phyloP scores from a whole-genome alignment of 2,113 vertebrate genomes.

The Ctenodactylus gundi region DNA sequence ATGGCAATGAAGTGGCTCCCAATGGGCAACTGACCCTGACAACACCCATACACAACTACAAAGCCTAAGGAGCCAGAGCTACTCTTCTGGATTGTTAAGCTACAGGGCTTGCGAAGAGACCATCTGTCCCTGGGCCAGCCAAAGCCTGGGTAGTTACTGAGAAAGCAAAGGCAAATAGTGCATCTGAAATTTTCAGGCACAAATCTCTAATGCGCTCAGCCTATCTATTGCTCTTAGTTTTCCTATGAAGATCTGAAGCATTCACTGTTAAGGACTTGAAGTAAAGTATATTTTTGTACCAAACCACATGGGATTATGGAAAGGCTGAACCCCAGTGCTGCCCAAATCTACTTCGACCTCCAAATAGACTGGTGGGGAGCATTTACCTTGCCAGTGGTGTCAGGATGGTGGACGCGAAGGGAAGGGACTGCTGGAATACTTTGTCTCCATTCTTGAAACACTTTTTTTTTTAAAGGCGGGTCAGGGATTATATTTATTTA shows the following conservation, averaged over 20 bases:
- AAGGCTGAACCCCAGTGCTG: constrained; percentile 43
- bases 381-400: constrained; percentile 57
- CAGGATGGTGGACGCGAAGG: constrained; percentile 58
- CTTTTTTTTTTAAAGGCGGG: constrained; percentile 58
- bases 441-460: constrained; percentile 65
- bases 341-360: constrained; percentile 67
- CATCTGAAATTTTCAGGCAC: constrained; percentile 64
- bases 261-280: constrained; percentile 71
- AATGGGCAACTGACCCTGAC: constrained; percentile 95
- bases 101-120: constrained; percentile 53
- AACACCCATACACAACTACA: constrained; percentile 91
- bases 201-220: constrained; percentile 50
- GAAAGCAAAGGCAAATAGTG: constrained; percentile 35
- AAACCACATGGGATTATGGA: constrained; percentile 65
- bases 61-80: constrained; percentile 84
- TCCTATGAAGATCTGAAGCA: constrained; percentile 64
- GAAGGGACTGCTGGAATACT: constrained; percentile 61
- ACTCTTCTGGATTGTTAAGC: constrained; percentile 48
- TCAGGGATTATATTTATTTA: constrained; percentile 58
- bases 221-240: constrained; percentile 57
- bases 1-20: constrained; percentile 91
- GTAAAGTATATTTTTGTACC: constrained; percentile 74
- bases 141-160: constrained; percentile 63
- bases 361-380: constrained; percentile 49
- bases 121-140: constrained; percentile 41